Conservation (phyloP, 2,888 invertebrate species). For the Lamellibrachia columna region DNA sequence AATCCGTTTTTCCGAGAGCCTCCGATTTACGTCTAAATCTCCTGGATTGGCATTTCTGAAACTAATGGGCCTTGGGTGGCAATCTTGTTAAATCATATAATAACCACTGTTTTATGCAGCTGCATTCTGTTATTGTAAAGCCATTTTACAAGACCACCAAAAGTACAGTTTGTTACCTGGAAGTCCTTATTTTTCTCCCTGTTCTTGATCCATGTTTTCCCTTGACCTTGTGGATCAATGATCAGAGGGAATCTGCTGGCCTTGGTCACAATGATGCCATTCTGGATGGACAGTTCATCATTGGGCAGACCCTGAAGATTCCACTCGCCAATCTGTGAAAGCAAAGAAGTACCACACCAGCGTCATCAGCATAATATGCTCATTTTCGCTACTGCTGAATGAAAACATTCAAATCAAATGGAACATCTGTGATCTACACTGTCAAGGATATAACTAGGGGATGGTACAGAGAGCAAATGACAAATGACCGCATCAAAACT, state of each 20-base stretch:
- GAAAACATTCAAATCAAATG: neutral
- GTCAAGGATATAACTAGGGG: too few species aligned
- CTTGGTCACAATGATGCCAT: conserved; percentile 65
- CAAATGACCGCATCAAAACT: too few species aligned
- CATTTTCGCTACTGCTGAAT: neutral
- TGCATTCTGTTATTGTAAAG: too few species aligned
- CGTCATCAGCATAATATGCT: neutral
- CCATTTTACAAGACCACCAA: too few species aligned
- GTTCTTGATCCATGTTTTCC: conserved; percentile 64
- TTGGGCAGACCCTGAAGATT: conserved; percentile 65
- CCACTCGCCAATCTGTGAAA: conserved; percentile 76
- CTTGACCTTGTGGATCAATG: conserved; percentile 66
- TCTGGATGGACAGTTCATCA: conserved; percentile 65
- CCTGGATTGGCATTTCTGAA: too few species aligned
- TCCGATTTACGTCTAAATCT: too few species aligned
- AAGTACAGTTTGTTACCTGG: conserved; percentile 52
- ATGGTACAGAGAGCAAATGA: too few species aligned
- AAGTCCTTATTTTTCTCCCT: conserved; percentile 43
- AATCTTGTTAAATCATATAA: too few species aligned
- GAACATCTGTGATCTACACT: too few species aligned
- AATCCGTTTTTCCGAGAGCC: too few species aligned
- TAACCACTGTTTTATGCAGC: too few species aligned
- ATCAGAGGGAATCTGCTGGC: conserved; percentile 63
- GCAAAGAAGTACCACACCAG: neutral
- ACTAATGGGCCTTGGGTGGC: too few species aligned